A percentile compares a stretch with the other conserved stretches of the same genome.
phyloP scores from a whole-genome alignment of 2,888 invertebrate species.

The Monochamus alternatus region DNA sequence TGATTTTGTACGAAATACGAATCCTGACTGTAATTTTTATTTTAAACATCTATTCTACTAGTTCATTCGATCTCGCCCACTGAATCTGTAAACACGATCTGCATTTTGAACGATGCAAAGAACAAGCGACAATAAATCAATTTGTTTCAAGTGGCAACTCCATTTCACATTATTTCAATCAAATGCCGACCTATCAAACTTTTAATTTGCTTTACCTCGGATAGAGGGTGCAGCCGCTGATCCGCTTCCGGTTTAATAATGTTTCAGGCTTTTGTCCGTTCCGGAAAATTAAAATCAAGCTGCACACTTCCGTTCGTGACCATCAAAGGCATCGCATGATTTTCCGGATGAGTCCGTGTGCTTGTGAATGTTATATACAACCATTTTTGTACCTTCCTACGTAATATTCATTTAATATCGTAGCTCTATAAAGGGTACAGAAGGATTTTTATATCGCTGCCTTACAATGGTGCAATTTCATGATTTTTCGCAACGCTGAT shows the following conservation, averaged over 20 bases:
- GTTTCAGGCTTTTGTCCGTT: conserved; percentile 45
- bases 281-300: conserved; percentile 47
- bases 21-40: too few species aligned
- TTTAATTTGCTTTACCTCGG: conserved; percentile 44
- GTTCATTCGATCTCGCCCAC: too few species aligned
- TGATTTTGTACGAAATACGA: too few species aligned
- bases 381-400: not conserved
- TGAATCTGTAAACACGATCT: too few species aligned
- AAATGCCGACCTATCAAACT: conserved; percentile 46
- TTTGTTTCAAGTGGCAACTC: not conserved
- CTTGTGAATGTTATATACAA: not conserved
- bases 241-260: conserved; percentile 39
- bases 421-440: too few species aligned
- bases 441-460: too few species aligned
- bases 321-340: conserved; percentile 17
- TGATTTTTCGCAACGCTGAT: too few species aligned
- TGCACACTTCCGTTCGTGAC: conserved; percentile 37
- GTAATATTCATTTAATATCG: too few species aligned
- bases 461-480: too few species aligned
- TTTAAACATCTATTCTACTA: too few species aligned
- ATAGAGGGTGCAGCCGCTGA: conserved; percentile 29
- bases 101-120: too few species aligned
- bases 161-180: conserved; percentile 44
- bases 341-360: conserved; percentile 7
- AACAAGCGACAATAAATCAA: not conserved